A percentile compares a stretch with the other conserved stretches of the same genome.
Evolutionary conservation across 2,888 invertebrate species (phyloP).

Genomic region (Panzeria rudis): DNA sequence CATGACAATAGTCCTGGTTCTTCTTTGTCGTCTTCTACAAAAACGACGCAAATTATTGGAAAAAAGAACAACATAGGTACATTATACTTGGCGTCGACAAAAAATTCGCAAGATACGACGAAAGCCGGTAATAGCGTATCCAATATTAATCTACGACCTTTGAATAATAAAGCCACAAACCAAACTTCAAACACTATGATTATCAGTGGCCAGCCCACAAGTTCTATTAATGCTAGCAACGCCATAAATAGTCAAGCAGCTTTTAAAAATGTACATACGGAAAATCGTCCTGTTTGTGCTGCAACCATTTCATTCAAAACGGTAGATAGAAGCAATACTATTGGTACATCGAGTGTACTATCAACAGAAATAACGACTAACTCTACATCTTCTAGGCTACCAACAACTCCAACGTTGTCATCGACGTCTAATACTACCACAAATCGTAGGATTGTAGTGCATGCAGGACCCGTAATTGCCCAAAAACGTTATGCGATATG

Average conservation of each 20-base stretch:
- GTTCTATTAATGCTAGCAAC: background rate
- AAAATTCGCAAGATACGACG: background rate
- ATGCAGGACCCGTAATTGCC: background rate
- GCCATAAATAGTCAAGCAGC: slow-evolving; percentile 14
- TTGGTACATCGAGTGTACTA: background rate
- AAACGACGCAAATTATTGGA: background rate
- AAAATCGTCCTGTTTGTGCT: slow-evolving; percentile 32
- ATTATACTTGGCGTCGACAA: background rate
- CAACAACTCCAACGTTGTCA: slow-evolving; percentile 42
- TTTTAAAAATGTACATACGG: slow-evolving; percentile 27
- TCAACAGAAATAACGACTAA: background rate
- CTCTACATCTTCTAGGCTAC: background rate
- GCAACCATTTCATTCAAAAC: slow-evolving; percentile 29
- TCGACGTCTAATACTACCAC: background rate
- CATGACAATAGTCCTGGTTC: slow-evolving; percentile 10
- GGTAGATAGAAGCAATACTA: background rate
- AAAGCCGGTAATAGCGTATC: background rate
- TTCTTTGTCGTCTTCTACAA: background rate
- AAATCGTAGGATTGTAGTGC: slow-evolving; percentile 3
- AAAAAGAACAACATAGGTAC: slow-evolving; percentile 26
- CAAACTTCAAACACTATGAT: background rate
- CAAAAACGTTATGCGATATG: slow-evolving; percentile 59
- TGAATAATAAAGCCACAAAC: slow-evolving; percentile 9
- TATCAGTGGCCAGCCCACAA: background rate
- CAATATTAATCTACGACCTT: background rate